These are phyloP conservation scores for Melieria omissa DNA, from an alignment of 2,888 invertebrate genomes.

Conservation along the genomic window DNA sequence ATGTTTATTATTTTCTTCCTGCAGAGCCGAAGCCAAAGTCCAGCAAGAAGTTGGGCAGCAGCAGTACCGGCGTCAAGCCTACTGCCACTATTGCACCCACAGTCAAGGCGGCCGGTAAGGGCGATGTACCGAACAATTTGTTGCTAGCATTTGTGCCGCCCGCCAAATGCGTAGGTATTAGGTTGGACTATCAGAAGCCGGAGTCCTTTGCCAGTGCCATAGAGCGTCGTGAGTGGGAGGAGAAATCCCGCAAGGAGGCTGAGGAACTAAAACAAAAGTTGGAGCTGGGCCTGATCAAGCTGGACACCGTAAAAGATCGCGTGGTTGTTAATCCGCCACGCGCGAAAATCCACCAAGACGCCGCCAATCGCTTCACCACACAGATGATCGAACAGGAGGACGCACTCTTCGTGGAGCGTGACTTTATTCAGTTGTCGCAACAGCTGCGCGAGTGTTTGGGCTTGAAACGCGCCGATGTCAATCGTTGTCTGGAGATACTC, in stretches of 20 bases:
- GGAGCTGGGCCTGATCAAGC: slow-evolving; percentile 72
- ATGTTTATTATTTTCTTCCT: neutral
- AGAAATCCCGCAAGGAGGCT: slow-evolving; percentile 73
- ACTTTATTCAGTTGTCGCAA: slow-evolving; percentile 60
- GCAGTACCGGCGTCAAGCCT: slow-evolving; percentile 51
- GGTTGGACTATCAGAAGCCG: slow-evolving; percentile 73
- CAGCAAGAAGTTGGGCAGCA: slow-evolving; percentile 35
- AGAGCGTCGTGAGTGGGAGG: slow-evolving; percentile 74
- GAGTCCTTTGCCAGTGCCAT: slow-evolving; percentile 72
- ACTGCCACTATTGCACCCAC: slow-evolving; percentile 57
- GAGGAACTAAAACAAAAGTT: slow-evolving; percentile 72
- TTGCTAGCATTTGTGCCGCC: slow-evolving; percentile 73
- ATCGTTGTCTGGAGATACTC: slow-evolving; percentile 76
- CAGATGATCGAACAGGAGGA: slow-evolving; percentile 62
- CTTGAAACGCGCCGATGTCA: slow-evolving; percentile 73
- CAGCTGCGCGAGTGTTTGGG: slow-evolving; percentile 64
- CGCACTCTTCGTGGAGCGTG: slow-evolving; percentile 59
- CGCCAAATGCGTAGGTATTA: slow-evolving; percentile 75
- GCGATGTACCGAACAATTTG: slow-evolving; percentile 66
- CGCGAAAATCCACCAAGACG: slow-evolving; percentile 56
- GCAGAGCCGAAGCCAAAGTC: slow-evolving; percentile 41
- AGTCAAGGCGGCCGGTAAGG: slow-evolving; percentile 36
- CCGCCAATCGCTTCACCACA: slow-evolving; percentile 58
- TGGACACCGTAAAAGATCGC: slow-evolving; percentile 71
- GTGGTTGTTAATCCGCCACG: slow-evolving; percentile 71